These are phyloP conservation scores for Apis laboriosa DNA, from an alignment of 1,140 invertebrate genomes.

Conservation along the genomic window DNA sequence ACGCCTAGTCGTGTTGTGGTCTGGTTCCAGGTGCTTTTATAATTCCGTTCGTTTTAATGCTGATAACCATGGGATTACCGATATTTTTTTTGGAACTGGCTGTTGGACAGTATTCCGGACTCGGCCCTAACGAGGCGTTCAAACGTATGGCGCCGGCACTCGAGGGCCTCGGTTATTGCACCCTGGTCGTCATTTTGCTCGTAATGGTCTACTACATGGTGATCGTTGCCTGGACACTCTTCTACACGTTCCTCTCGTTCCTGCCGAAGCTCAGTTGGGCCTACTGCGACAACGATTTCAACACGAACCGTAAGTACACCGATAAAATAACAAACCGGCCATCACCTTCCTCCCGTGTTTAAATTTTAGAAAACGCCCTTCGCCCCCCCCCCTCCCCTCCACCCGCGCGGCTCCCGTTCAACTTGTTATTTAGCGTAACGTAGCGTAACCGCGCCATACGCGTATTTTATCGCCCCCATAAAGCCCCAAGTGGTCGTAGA, in stretches of 20 bases:
- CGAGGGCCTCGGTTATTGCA: slow-evolving; percentile 85
- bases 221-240: slow-evolving; percentile 89
- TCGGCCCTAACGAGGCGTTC: slow-evolving; percentile 84
- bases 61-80: slow-evolving; percentile 89
- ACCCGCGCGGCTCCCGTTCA: background rate
- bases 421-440: slow-evolving; percentile 12
- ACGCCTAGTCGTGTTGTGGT: slow-evolving; percentile 11
- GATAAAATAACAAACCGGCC: slow-evolving; percentile 1
- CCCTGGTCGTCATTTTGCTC: slow-evolving; percentile 88
- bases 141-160: slow-evolving; percentile 84
- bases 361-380: slow-evolving; percentile 12
- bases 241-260: slow-evolving; percentile 89
- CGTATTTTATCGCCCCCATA: slow-evolving; percentile 27
- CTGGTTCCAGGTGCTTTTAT: slow-evolving; percentile 87
- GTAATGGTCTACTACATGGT: slow-evolving; percentile 93
- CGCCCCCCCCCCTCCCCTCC: too few species aligned
- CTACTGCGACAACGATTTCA: slow-evolving; percentile 87
- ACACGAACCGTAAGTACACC: slow-evolving; percentile 82
- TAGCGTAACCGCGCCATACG: background rate
- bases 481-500: slow-evolving; percentile 26
- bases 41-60: slow-evolving; percentile 89
- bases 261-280: slow-evolving; percentile 86
- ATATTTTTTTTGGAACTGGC: slow-evolving; percentile 87
- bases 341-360: background rate
- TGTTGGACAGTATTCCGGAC: slow-evolving; percentile 84